Conservation (phyloP, 2,113 vertebrate species). For the Syrrhaptes paradoxus region DNA sequence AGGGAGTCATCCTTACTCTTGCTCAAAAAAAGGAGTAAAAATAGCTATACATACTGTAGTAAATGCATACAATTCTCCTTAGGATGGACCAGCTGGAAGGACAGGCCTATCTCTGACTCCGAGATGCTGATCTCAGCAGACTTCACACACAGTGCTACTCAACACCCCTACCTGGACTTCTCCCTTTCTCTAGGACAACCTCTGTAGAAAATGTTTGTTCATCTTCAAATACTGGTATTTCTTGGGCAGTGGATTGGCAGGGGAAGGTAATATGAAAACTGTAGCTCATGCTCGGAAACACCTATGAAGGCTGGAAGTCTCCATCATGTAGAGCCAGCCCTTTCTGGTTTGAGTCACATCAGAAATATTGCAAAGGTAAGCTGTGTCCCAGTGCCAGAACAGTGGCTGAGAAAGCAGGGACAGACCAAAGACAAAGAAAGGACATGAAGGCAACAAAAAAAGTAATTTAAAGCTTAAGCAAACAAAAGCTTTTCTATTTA, state of each 20-base stretch:
- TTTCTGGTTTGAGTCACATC: neutral
- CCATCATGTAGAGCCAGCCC: rapidly evolving
- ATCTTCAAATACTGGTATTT: neutral
- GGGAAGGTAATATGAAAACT: neutral
- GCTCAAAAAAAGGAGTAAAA: neutral
- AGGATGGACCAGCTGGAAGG: neutral
- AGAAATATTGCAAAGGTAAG: neutral
- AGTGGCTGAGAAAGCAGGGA: neutral
- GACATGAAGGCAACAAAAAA: neutral
- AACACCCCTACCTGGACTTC: neutral
- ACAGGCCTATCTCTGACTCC: neutral
- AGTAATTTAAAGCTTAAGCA: neutral
- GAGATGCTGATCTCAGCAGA: neutral
- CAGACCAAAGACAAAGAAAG: neutral
- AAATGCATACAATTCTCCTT: neutral
- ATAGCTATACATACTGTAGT: neutral
- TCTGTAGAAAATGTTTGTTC: neutral
- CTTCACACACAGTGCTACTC: neutral
- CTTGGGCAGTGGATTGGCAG: neutral
- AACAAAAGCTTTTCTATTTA: neutral
- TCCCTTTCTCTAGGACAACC: neutral
- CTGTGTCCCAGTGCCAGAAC: neutral
- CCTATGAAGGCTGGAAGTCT: neutral
- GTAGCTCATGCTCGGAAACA: neutral
- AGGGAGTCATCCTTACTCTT: neutral